Evolutionary conservation across 2,113 vertebrate genomes (phyloP), one percentile per base, ranked within the genome.

Genomic region (Echinops telfairi): DNA sequence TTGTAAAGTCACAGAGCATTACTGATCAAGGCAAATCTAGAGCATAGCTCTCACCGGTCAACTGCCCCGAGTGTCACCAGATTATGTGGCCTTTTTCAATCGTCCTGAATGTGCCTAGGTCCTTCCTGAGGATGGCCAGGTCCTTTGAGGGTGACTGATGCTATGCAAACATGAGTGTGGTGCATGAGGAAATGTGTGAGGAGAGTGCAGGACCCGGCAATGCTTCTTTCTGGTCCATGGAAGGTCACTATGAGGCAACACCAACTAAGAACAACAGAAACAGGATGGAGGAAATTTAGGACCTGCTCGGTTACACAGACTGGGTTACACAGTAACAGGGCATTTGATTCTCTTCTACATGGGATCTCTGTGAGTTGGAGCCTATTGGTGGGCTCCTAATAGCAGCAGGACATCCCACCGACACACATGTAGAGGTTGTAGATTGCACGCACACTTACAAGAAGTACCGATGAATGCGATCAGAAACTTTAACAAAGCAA

Each of bases 1-100:
- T 66, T 90, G 53, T 89, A 76, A 93, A 91, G 38, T 82, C 83
- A 75, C 47, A 76, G 23, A 57, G 57, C 15, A 17, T 60, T 79
- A 62, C 79, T 36, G 10, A 88, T 70, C 20, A 57, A 64, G 85
- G 68, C 57, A 33, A 80, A 68, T 15, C 27, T 15, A 19, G 25
- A 27, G 62, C 20, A 19, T 3, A 66, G 16, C 16, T 70, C 64
- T 81, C 53, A 76, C 47, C 47, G 10, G 9, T 53, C 38, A 43
- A 76, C 79, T 47, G n/a, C 75, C 62, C 40, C 71, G 80, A 75
- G 88, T 90, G 47, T 87, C 81, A 25, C 8, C 53, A 15, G 58
- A 53, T 85, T 60, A 82, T 29, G 31, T 27, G 36, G 16, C n/a
- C 22, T 71, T 88, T 76, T 47, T 89, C 38, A 53, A 58, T 0